Conservation (phyloP, 2,113 vertebrate genomes). For the Oryzias curvinotus region DNA sequence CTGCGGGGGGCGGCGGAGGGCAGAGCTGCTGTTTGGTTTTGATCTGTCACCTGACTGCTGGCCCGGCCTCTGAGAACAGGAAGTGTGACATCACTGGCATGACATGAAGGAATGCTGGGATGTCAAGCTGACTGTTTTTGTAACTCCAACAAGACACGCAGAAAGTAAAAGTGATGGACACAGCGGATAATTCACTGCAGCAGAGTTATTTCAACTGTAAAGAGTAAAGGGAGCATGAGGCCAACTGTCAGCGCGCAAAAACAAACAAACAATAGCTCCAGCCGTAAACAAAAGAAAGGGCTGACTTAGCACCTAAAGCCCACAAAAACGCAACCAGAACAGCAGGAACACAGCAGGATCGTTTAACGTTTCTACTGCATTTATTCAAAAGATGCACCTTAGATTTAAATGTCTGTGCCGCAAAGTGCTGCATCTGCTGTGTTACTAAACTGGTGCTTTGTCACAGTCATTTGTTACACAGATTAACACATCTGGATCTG, state of each 20-base stretch:
- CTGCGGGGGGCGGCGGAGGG: conserved; percentile 10
- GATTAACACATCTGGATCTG: not conserved
- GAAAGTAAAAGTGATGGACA: conserved; percentile 29
- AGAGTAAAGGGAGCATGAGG: conserved; percentile 4
- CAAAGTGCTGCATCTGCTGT: too few relatives aligned
- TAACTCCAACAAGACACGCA: conserved; percentile 30
- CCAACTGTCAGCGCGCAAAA: not conserved
- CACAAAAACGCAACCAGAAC: too few relatives aligned
- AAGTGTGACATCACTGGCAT: conserved; percentile 75
- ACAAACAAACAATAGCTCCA: not conserved
- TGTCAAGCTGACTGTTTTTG: conserved; percentile 59
- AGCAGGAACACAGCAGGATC: too few relatives aligned
- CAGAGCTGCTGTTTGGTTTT: conserved; percentile 28
- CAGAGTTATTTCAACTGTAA: conserved; percentile 12
- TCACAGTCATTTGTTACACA: not conserved
- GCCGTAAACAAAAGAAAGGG: too few relatives aligned
- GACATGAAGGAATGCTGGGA: conserved; percentile 75
- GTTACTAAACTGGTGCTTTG: too few relatives aligned
- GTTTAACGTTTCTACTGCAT: too few relatives aligned
- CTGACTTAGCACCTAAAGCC: too few relatives aligned
- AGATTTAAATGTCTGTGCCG: too few relatives aligned
- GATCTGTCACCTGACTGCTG: conserved; percentile 62
- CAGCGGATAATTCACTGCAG: conserved; percentile 21
- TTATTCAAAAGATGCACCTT: too few relatives aligned
- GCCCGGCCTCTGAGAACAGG: conserved; percentile 67